A percentile compares a stretch with the other conserved stretches of the same genome.
These are phyloP conservation scores for Synergus gifuensis DNA, from an alignment of 2,888 invertebrate species.

Conservation along the genomic window DNA sequence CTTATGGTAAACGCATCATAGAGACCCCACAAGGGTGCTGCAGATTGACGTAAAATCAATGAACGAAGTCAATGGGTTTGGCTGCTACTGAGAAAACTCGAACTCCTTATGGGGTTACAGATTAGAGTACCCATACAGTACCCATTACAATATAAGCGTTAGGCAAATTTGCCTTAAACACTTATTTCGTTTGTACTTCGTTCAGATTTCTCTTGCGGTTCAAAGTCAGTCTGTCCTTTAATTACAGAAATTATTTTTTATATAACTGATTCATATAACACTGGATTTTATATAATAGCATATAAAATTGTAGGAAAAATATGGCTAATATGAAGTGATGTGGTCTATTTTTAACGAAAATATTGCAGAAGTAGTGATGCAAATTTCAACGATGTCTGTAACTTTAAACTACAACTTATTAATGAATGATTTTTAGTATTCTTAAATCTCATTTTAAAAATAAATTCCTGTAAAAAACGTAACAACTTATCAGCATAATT, in stretches of 20 bases:
- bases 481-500: no score
- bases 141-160: conserved; percentile 61
- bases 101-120: conserved; percentile 57
- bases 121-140: conserved; percentile 49
- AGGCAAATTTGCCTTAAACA: conserved; percentile 58
- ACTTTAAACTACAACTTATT: no score
- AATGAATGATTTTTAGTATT: no score
- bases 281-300: no score
- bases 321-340: no score
- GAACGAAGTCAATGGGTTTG: conserved; percentile 77
- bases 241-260: background rate
- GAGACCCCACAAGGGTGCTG: conserved; percentile 73
- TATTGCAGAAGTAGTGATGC: no score
- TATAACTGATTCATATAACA: no score
- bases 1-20: conserved; percentile 77
- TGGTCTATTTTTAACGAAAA: no score
- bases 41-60: conserved; percentile 78
- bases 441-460: no score
- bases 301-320: no score
- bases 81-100: conserved; percentile 57
- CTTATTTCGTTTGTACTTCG: conserved; percentile 28
- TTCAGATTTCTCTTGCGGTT: background rate
- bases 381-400: no score
- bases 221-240: background rate
- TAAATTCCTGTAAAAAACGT: no score